Base-by-base conservation (phyloP, 2,888 invertebrate genomes). In the Cenopis cana region DNA sequence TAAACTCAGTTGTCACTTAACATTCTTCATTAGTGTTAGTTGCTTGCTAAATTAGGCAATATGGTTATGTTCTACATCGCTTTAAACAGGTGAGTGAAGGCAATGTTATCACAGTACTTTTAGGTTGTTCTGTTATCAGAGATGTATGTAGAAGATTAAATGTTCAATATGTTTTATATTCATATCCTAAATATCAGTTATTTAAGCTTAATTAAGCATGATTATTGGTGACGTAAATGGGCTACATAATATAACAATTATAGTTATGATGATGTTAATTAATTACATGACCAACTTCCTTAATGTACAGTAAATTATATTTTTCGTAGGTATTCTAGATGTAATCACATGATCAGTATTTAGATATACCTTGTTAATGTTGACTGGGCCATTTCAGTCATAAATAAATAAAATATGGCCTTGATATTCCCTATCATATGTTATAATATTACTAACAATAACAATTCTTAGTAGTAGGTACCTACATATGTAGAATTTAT, bases 1-100 rank as follows among this genome's bases (percentile, higher is more conserved):
- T 61, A 54, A 60, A 66, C 54, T 54, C 54, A 54, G 65, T 67
- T 20, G 59, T 65, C 24, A 70, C 69, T 38, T 69, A 62, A 55
- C 55, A 65, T 36, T 54, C 46, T 18, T 65, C 6, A 54, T 18
- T 59, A 54, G 59, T 65, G 56, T 20, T 70, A 54, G 20, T 20
- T 70, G 33, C 59, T 59, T 38, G 14, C 10, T 52, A 36, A 46
- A 46, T 66, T 60, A 65, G 54, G 46, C 66, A 54, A 17, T 10
- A 71, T 71, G 71, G 71, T 71, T 67, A 49, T 71, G 55, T 46
- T 71, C 36, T 71, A 67, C 67, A 71, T 71, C 20, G 41, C 66
- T 56, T 18, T 70, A 18, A 57, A 71, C 61, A 56, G 71, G 71
- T 71, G 38, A 71, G 71, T 70, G 17, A 57, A 24, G 38, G 20